Evolutionary conservation across 2,888 invertebrate genomes (phyloP).

Genomic region (Chrysolina haemoptera): DNA sequence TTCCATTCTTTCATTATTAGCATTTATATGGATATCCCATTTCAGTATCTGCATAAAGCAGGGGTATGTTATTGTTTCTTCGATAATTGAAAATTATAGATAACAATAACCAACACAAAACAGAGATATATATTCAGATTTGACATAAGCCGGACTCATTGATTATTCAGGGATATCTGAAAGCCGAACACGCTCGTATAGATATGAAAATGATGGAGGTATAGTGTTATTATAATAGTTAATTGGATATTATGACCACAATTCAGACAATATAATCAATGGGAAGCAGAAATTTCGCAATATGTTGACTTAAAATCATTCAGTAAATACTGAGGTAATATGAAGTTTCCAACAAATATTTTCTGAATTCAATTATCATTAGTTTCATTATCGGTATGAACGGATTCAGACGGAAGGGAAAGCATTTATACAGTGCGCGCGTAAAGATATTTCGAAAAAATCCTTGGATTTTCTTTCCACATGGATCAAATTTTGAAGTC

Average conservation of each 20-base stretch:
- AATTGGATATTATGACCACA: neutral
- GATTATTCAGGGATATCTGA: constrained; percentile 1
- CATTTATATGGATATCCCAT: constrained; percentile 40
- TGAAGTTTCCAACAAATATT: too few species aligned
- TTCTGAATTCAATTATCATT: too few species aligned
- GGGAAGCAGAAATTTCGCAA: neutral
- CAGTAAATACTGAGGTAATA: too few species aligned
- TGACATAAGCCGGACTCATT: constrained; percentile 19
- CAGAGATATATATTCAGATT: constrained; percentile 43
- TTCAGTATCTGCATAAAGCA: constrained; percentile 35
- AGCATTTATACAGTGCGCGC: too few species aligned
- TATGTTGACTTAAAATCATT: too few species aligned
- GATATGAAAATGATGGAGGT: neutral
- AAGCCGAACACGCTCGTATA: neutral
- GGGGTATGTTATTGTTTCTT: constrained; percentile 44
- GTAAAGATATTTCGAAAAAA: too few species aligned
- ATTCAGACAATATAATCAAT: neutral
- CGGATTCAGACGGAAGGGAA: too few species aligned
- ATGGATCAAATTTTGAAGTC: too few species aligned
- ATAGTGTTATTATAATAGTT: neutral
- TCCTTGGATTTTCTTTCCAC: too few species aligned
- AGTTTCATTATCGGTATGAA: too few species aligned
- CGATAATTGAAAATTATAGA: constrained; percentile 48
- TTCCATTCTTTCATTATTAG: constrained; percentile 45
- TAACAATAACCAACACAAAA: constrained; percentile 47